Evolutionary conservation across 2,113 vertebrate genomes (phyloP), one percentile per base, ranked within the genome.

Genomic region (Chamaetylas fuelleborni): DNA sequence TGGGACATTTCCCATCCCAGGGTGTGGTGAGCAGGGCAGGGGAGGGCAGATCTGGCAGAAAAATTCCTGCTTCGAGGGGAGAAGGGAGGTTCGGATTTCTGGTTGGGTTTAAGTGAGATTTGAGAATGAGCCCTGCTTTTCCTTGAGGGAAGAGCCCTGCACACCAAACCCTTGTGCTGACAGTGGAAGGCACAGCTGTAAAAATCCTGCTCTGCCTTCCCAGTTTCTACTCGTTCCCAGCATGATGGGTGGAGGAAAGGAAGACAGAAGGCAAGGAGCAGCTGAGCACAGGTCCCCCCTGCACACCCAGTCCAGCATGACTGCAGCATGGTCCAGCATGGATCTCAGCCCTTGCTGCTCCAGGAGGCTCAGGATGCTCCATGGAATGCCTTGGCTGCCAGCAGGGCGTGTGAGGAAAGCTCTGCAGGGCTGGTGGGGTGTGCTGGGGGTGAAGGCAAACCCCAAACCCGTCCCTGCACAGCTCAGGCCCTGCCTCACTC

Each of bases 401-500:
- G 69, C 93, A 93, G 56, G 56, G 56, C 66, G n/a, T n/a, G n/a
- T n/a, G n/a, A n/a, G n/a, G n/a, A n/a, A n/a, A n/a, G n/a, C n/a
- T n/a, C n/a, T n/a, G 69, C 93, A 93, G 56, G 56, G 56, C 66
- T 12, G 79, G 31, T 0, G 29, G 50, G 72, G 12, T 19, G 53
- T 51, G 45, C 84, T 60, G 0, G 3, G n/a, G 31, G 43, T 18
- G 15, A 60, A 69, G 6, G 42, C 74, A 66, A 12, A 69, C 6
- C 88, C 77, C 48, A 36, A 8, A 12, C 1, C 54, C 1, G 48
- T 50, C 34, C 6, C 82, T 76, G 48, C 72, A 81, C 89, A 64
- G 93, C 70, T 53, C 11, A 7, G 84, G 69, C 79, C 85, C 54
- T 65, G 88, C 93, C 97, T 95, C 96, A 54, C 86, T 69, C 90